Percentiles rank a stretch among this genome's conserved stretches.
These are phyloP conservation scores for Branchinecta lindahli DNA, from an alignment of 1,140 invertebrate species.

Conservation along the genomic window DNA sequence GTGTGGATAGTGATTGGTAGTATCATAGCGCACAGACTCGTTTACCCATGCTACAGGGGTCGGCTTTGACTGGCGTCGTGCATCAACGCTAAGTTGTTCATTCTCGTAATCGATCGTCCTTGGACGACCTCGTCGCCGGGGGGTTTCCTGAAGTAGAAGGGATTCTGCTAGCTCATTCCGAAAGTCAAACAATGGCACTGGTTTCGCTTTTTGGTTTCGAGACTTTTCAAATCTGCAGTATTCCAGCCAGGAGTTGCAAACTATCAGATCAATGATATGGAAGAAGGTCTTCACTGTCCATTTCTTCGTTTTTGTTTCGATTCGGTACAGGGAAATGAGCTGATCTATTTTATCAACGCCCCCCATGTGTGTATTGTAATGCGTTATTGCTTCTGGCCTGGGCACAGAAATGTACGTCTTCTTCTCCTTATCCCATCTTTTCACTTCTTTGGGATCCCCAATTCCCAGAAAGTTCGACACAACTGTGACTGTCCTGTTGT, in stretches of 20 bases:
- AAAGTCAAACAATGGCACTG: slow-evolving; percentile 19
- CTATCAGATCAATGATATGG: slow-evolving; percentile 26
- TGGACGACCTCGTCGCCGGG: slow-evolving; percentile 2
- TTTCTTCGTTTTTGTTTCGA: slow-evolving; percentile 24
- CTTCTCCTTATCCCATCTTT: slow-evolving; percentile 28
- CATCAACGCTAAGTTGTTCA: too few relatives aligned
- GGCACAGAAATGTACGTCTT: slow-evolving; percentile 27
- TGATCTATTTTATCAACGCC: slow-evolving; percentile 30
- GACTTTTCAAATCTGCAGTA: slow-evolving; percentile 22
- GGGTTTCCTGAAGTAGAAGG: not conserved
- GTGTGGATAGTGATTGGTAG: slow-evolving; percentile 4
- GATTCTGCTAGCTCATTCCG: slow-evolving; percentile 19
- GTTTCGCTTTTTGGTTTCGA: slow-evolving; percentile 16
- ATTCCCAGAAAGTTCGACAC: slow-evolving; percentile 33
- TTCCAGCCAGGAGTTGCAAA: slow-evolving; percentile 26
- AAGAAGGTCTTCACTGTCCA: slow-evolving; percentile 27
- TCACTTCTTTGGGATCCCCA: slow-evolving; percentile 28
- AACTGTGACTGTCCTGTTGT: slow-evolving; percentile 30
- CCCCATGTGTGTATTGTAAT: slow-evolving; percentile 31
- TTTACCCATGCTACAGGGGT: not conserved
- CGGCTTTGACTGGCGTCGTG: too few relatives aligned
- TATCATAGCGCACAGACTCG: not conserved
- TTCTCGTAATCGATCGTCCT: not conserved
- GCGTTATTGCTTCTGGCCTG: slow-evolving; percentile 27
- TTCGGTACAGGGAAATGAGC: slow-evolving; percentile 19